phyloP scores from a whole-genome alignment of 2,888 invertebrate species.

The Punctoribates punctum region DNA sequence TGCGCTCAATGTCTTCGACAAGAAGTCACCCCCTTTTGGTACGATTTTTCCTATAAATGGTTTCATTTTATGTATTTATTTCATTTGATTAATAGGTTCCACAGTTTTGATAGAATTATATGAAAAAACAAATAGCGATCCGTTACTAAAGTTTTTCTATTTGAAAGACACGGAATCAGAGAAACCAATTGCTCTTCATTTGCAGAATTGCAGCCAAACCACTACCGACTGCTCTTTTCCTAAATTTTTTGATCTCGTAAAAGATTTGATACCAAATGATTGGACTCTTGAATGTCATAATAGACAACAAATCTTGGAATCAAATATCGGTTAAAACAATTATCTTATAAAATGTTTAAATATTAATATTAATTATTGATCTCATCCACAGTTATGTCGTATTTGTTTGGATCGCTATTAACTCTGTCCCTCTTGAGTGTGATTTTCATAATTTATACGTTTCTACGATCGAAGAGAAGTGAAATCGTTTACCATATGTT shows the following conservation, averaged over 20 bases:
- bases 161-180: slow-evolving; percentile 42
- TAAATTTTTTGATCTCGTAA: slow-evolving; percentile 26
- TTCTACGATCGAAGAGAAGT: neutral
- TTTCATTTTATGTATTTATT: neutral
- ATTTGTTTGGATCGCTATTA: slow-evolving; percentile 17
- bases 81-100: slow-evolving; percentile 25
- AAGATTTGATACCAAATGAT: slow-evolving; percentile 37
- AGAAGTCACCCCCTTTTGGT: slow-evolving; percentile 40
- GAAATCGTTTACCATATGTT: slow-evolving; percentile 12
- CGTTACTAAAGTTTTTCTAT: slow-evolving; percentile 23
- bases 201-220: slow-evolving; percentile 21
- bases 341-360: slow-evolving; percentile 4
- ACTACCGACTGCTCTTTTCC: neutral
- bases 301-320: neutral
- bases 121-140: slow-evolving; percentile 10
- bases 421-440: neutral
- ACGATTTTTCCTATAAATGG: neutral
- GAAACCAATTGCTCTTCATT: slow-evolving; percentile 22
- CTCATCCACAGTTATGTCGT: neutral
- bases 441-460: neutral
- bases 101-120: slow-evolving; percentile 41
- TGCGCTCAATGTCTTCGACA: slow-evolving; percentile 39
- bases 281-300: slow-evolving; percentile 42
- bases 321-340: neutral
- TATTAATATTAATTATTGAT: neutral